Percentiles rank a stretch among this genome's conserved stretches.
These are phyloP conservation scores for Caenorhabditis becei DNA, from an alignment of 2,888 invertebrate species.

Conservation along the genomic window DNA sequence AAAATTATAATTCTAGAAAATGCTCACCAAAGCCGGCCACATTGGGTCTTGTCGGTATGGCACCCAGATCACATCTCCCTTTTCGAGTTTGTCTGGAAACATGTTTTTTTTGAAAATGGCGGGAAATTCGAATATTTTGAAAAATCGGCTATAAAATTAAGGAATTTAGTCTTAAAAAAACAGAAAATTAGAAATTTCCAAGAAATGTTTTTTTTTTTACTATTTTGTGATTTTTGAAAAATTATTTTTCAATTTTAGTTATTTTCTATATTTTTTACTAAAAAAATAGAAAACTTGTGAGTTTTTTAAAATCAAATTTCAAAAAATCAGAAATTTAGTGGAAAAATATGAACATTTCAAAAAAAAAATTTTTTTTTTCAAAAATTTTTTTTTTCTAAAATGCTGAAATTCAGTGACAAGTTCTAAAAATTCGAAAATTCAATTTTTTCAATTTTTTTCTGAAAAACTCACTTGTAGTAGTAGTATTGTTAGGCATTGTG, in stretches of 20 bases:
- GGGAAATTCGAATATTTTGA: neutral
- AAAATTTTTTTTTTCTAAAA: neutral
- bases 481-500: slow-evolving; percentile 21
- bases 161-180: neutral
- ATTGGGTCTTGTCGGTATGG: slow-evolving; percentile 69
- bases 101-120: neutral
- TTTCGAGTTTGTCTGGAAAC: slow-evolving; percentile 55
- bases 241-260: no score
- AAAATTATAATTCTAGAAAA: slow-evolving; percentile 3
- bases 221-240: no score
- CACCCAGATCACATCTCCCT: slow-evolving; percentile 76
- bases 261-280: no score
- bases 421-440: slow-evolving; percentile 8
- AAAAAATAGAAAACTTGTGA: no score
- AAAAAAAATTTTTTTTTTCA: slow-evolving; percentile 5
- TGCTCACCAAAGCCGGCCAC: slow-evolving; percentile 74
- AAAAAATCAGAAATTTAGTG: no score
- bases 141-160: neutral
- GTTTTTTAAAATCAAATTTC: no score
- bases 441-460: slow-evolving; percentile 6
- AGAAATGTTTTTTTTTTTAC: no score
- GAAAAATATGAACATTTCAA: neutral
- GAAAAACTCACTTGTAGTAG: slow-evolving; percentile 20
- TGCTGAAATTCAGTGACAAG: no score
- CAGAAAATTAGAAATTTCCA: neutral